phyloP scores from a whole-genome alignment of 2,888 invertebrate species.

The Leucoma salicis region DNA sequence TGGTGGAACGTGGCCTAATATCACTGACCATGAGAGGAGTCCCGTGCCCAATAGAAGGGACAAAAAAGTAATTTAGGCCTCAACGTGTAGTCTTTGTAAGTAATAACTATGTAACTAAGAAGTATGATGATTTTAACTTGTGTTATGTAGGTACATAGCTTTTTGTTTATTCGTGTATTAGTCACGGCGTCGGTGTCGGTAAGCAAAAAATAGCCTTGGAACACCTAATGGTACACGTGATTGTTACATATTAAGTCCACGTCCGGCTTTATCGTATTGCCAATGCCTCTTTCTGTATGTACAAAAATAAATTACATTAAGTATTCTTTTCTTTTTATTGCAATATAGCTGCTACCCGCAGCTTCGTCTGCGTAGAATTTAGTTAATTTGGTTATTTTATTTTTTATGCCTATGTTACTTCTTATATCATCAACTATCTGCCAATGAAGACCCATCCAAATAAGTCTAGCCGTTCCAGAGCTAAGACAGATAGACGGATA shows the following conservation, averaged over 20 bases:
- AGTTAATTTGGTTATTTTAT: no score
- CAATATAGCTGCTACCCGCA: no score
- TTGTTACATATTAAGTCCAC: constrained; percentile 53
- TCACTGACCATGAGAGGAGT: no score
- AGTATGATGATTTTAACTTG: neutral
- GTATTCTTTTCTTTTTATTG: no score
- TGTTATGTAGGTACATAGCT: constrained; percentile 15
- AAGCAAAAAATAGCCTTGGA: constrained; percentile 71
- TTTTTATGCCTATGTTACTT: no score
- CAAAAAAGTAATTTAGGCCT: constrained; percentile 5
- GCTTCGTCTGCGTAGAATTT: no score
- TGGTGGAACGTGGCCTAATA: no score
- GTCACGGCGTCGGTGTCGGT: constrained; percentile 51
- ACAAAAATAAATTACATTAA: constrained; percentile 13
- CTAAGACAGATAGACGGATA: no score
- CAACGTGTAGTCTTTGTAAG: constrained; percentile 16
- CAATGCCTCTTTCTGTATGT: constrained; percentile 12
- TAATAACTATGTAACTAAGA: constrained; percentile 10
- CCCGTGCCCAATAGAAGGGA: no score
- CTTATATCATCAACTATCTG: no score
- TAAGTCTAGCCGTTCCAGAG: no score
- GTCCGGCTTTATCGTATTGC: constrained; percentile 40
- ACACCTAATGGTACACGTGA: constrained; percentile 59
- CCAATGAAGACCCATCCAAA: no score
- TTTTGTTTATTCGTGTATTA: constrained; percentile 40